These are phyloP conservation scores for Gastrophryne carolinensis DNA, from an alignment of 2,797 vertebrate species.

Conservation along the genomic window DNA sequence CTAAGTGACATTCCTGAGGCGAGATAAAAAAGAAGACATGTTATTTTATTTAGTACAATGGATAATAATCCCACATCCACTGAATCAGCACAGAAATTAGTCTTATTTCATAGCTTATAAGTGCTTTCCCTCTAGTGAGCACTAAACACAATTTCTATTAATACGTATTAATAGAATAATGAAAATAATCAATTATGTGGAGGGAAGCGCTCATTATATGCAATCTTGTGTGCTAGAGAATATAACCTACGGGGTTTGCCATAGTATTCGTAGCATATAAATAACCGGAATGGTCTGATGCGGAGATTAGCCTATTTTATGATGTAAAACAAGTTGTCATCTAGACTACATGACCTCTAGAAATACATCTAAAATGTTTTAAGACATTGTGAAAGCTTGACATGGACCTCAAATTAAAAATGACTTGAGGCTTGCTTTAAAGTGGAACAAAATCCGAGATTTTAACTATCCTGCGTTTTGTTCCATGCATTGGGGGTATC, in stretches of 20 bases:
- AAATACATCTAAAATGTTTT: neutral
- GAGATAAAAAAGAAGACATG: constrained; percentile 16
- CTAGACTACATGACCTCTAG: neutral
- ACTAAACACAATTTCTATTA: constrained; percentile 21
- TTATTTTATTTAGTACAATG: constrained; percentile 24
- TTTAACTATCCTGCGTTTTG: too few species aligned
- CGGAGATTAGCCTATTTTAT: neutral
- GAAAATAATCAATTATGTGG: constrained; percentile 31
- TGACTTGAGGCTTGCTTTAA: too few species aligned
- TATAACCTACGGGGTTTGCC: constrained; percentile 16
- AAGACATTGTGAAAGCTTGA: too few species aligned
- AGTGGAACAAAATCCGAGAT: too few species aligned
- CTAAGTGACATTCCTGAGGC: constrained; percentile 29
- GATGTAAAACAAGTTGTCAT: neutral
- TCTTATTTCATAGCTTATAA: neutral
- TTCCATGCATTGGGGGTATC: too few species aligned
- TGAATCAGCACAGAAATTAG: neutral
- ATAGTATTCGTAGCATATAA: constrained; percentile 14
- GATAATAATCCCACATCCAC: constrained; percentile 9
- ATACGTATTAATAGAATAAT: constrained; percentile 41
- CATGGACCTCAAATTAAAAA: too few species aligned
- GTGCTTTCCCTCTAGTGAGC: neutral
- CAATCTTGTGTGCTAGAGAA: constrained; percentile 24
- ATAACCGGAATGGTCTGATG: neutral
- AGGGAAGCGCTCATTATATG: constrained; percentile 28